A percentile compares a stretch with the other conserved stretches of the same genome.
These are phyloP conservation scores for Rhabdophis nuchalis DNA, from an alignment of 2,797 vertebrate species.

Conservation along the genomic window DNA sequence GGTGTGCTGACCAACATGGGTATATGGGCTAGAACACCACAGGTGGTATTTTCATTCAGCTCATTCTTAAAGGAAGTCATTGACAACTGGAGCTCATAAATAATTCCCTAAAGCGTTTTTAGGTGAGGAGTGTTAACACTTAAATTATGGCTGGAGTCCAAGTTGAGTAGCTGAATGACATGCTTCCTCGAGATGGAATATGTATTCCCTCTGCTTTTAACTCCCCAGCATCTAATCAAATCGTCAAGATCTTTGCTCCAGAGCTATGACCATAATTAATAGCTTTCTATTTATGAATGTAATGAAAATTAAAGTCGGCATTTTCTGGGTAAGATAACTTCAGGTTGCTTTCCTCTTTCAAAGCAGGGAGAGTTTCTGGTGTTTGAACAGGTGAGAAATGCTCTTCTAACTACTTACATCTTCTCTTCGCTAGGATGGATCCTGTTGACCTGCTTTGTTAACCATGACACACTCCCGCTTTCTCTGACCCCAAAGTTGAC, in stretches of 20 bases:
- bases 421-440: neutral
- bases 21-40: neutral
- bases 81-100: neutral
- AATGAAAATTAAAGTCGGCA: neutral
- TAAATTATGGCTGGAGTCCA: neutral
- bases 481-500: neutral
- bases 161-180: neutral
- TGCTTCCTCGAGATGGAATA: neutral
- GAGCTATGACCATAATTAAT: neutral
- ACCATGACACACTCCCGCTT: neutral
- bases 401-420: neutral
- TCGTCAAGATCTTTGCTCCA: neutral
- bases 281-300: neutral
- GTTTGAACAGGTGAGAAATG: neutral
- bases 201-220: neutral
- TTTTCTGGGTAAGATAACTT: neutral
- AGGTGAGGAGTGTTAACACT: constrained; percentile 19
- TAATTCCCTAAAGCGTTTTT: neutral
- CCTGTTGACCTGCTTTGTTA: neutral
- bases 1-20: neutral
- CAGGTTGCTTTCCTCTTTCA: neutral
- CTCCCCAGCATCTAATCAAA: neutral
- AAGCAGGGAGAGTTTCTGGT: neutral
- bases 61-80: constrained; percentile 9
- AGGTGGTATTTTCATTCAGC: neutral